A percentile compares a stretch with the other conserved stretches of the same genome.
These are phyloP conservation scores for Heterohyrax brucei DNA, from an alignment of 2,797 vertebrate species.

Conservation along the genomic window DNA sequence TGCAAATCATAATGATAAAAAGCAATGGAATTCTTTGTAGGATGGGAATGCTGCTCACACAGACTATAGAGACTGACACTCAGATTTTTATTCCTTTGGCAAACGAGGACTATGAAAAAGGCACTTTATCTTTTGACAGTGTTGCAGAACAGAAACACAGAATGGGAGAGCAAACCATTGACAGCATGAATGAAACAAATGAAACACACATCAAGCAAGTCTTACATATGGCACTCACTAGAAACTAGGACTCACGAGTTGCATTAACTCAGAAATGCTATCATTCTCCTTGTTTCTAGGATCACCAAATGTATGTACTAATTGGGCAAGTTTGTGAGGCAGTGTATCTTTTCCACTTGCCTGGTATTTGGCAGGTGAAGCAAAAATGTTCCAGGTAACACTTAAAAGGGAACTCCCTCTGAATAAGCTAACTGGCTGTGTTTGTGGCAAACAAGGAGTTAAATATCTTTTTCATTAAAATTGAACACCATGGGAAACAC, in stretches of 20 bases:
- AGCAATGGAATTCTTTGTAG: conserved; percentile 57
- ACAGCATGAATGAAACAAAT: conserved; percentile 62
- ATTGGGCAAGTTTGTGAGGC: conserved; percentile 81
- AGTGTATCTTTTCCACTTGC: conserved; percentile 68
- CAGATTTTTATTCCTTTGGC: conserved; percentile 71
- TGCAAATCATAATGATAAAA: conserved; percentile 69
- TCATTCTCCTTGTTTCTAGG: conserved; percentile 61
- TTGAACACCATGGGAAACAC: conserved; percentile 56
- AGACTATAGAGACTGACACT: conserved; percentile 83
- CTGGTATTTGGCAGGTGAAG: conserved; percentile 51
- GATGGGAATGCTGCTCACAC: conserved; percentile 74
- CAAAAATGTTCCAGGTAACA: conserved; percentile 67
- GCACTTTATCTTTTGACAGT: conserved; percentile 70
- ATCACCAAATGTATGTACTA: conserved; percentile 63
- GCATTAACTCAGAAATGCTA: conserved; percentile 61
- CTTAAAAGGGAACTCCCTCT: conserved; percentile 68
- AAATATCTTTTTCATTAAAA: conserved; percentile 72
- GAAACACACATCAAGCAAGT: conserved; percentile 57
- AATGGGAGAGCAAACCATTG: conserved; percentile 75
- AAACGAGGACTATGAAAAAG: conserved; percentile 70
- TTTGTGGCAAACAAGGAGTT: conserved; percentile 73
- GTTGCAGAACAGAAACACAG: neutral
- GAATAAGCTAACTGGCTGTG: conserved; percentile 48
- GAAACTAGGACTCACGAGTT: conserved; percentile 63
- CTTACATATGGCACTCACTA: conserved; percentile 69